These are phyloP conservation scores for Agriopis marginaria DNA, from an alignment of 2,888 invertebrate species.

Conservation along the genomic window DNA sequence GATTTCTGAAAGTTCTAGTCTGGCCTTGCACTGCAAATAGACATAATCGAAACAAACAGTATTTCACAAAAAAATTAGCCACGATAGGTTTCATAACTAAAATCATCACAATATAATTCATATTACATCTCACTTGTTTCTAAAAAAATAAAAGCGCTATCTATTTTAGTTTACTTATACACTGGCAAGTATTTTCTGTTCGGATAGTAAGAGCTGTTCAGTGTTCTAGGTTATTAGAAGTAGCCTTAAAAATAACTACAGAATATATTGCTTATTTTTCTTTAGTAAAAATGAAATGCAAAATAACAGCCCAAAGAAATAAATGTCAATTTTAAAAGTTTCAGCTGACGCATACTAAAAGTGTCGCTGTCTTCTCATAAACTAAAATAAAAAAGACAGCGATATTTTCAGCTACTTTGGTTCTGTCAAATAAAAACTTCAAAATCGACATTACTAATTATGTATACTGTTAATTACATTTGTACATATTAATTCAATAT, in stretches of 20 bases:
- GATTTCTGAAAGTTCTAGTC: background rate
- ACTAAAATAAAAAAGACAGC: background rate
- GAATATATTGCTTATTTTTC: background rate
- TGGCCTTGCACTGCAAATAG: too few relatives aligned
- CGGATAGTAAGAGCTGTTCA: background rate
- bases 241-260: conserved; percentile 11
- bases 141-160: background rate
- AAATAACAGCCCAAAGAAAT: conserved; percentile 45
- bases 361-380: background rate
- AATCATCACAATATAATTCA: background rate
- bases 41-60: background rate
- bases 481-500: conserved; percentile 58
- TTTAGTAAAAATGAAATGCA: conserved; percentile 45
- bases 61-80: background rate
- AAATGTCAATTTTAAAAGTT: conserved; percentile 13
- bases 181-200: background rate
- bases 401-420: background rate
- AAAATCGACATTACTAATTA: conserved; percentile 31
- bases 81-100: background rate
- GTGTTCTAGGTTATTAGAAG: background rate
- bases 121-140: background rate
- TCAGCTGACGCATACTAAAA: background rate
- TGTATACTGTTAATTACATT: conserved; percentile 39
- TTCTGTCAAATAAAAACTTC: background rate
- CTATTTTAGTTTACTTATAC: background rate